Base-by-base conservation (phyloP, 1,140 invertebrate genomes). In the Papilio glaucus region DNA sequence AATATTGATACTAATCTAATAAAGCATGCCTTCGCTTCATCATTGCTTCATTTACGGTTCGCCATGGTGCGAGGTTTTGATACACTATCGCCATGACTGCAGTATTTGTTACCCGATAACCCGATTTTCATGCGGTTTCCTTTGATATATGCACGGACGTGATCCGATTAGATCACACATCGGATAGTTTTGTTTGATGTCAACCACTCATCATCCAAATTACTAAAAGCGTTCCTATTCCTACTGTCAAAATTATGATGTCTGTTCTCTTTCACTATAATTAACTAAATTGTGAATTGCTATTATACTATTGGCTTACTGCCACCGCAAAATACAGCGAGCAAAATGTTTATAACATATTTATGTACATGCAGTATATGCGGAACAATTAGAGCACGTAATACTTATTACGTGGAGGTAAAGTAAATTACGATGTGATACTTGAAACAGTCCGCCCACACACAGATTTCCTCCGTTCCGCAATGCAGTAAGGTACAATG, bases 401-500 rank as follows among this genome's bases (percentile, higher is more conserved):
- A 57, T 9, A 0, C 49, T 53, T 24, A 62, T 61, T 61, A 38
- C 61, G 61, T 33, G 57, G 10, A 60, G 4, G 13, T 29, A 15
- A 53, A 60, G 12, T 60, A 60, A 13, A 60, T 24, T 12, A 37
- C 13, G 60, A 62, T 62, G 7, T 15, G 18, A 65, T 65, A 12
- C 9, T 37, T 37, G 37, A 65, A 65, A 65, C 62, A 65, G 62
- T 65, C 62, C 18, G 37, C 62, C 62, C 37, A 65, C 62, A 39
- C 62, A 65, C 62, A 37, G 18, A 39, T 65, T 39, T 65, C 33
- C 62, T 65, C n/a, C 4, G 37, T 65, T 65, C 62, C 62, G 62
- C 62, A 38, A 65, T 65, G 62, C 62, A 65, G 62, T 37, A 39
- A 37, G 39, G 62, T 65, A 65, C 62, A 65, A 65, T 65, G 62